phyloP scores from a whole-genome alignment of 2,113 vertebrate genomes.

The Nycticryphes semicollaris region DNA sequence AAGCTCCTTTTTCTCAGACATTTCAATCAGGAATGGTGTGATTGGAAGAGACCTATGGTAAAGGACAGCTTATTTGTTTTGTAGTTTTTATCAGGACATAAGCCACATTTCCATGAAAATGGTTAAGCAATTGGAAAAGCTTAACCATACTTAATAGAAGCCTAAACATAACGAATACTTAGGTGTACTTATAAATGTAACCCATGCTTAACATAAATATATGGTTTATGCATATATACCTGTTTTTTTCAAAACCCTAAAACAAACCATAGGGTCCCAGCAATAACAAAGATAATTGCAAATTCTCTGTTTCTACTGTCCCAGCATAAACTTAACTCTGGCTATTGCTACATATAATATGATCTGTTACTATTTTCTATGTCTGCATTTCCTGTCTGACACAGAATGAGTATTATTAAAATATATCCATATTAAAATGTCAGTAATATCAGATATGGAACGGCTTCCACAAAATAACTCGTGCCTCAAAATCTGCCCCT shows the following conservation, averaged over 20 bases:
- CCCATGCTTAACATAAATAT: neutral
- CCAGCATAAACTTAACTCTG: neutral
- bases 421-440: neutral
- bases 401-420: neutral
- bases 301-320: neutral
- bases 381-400: neutral
- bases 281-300: neutral
- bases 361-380: neutral
- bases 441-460: neutral
- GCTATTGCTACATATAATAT: neutral
- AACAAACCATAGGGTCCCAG: neutral
- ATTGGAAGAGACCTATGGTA: neutral
- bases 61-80: neutral
- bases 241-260: neutral
- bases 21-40: neutral
- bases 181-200: neutral
- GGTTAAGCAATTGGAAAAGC: neutral
- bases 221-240: neutral
- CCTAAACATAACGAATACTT: neutral
- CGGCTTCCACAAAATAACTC: neutral
- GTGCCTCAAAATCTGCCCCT: neutral
- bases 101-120: neutral
- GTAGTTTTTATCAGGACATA: neutral
- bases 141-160: neutral
- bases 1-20: neutral